Evolutionary conservation across 2,888 invertebrate genomes (phyloP), one percentile per base, ranked within the genome.

Genomic region (Ptychoptera contaminata): DNA sequence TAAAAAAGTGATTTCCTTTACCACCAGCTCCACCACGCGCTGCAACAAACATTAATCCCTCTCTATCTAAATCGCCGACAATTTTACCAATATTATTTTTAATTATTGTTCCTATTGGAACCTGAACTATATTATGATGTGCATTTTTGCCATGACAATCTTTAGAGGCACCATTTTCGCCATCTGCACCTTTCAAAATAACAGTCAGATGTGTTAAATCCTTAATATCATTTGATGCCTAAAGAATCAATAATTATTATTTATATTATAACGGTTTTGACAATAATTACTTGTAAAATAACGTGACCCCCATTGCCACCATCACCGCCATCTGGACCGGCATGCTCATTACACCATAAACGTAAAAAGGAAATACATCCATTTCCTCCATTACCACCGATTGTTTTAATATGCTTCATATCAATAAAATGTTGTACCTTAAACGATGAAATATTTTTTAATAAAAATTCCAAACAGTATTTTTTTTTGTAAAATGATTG

Each of bases 241-340:
- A 12, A 5, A 5, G 23, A 23, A 23, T 23, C 7, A 23, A 7
- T 7, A n/a, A 14, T 34, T 31, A 12, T 35, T 30, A 42, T 29
- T 49, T 46, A 48, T 55, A 75, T 76, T 67, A 31, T 8, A 31
- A 31, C 7, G 7, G 7, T 8, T 11, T 34, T n/a, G 34, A 34
- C 12, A n/a, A n/a, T 34, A 34, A 4, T 75, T 23, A 23, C 23
- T 23, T 23, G 68, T 50, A 96, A 83, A 45, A 96, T 74, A 2
- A 97, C 82, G 67, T 97, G 96, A 0, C 90, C 96, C 1, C 96
- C 96, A 58, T 86, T 77, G 0, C 98, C 98, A 0, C 97, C 98
- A 62, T 97, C 92, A 0, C 96, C 97, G 0, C 94, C 96, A 63
- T 92, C 88, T 0, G 94, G 96, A 0, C 96, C 96, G 0, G 90